Conservation (phyloP, 2,797 vertebrate species). For the Xiphophorus birchmanni region DNA sequence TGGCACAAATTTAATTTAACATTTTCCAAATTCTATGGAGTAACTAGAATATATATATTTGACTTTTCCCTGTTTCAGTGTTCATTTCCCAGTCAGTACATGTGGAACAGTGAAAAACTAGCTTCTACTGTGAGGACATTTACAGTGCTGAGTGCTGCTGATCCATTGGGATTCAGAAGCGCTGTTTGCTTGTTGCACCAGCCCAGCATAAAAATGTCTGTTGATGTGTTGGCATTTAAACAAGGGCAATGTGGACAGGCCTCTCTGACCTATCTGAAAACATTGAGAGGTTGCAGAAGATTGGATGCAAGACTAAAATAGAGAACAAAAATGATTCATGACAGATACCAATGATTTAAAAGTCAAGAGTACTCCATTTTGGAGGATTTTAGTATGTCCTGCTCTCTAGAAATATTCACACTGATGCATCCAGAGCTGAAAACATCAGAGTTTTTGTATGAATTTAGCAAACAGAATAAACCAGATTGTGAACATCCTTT, state of each 20-base stretch:
- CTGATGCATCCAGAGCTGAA: constrained; percentile 18
- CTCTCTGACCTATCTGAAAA: constrained; percentile 3
- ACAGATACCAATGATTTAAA: constrained; percentile 3
- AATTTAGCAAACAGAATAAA: constrained; percentile 2
- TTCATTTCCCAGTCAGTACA: background rate
- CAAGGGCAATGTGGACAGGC: constrained; percentile 3
- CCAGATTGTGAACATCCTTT: background rate
- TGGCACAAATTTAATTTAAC: background rate
- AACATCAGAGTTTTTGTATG: constrained; percentile 15
- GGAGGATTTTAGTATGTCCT: constrained; percentile 7
- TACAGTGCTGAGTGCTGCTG: constrained; percentile 21
- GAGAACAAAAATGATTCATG: background rate
- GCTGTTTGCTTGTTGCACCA: background rate
- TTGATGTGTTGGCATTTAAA: constrained; percentile 20
- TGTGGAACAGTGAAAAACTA: constrained; percentile 1
- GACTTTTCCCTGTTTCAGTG: background rate
- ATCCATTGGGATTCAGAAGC: constrained; percentile 6
- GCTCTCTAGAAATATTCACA: background rate
- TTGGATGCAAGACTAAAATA: background rate
- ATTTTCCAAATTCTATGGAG: background rate
- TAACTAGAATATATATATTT: background rate
- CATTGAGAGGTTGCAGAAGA: constrained; percentile 2
- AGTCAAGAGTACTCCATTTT: background rate
- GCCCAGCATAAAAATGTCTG: constrained; percentile 1
- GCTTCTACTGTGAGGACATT: constrained; percentile 11